phyloP scores from a whole-genome alignment of 2,888 invertebrate species.

The Nomada lathburiana region DNA sequence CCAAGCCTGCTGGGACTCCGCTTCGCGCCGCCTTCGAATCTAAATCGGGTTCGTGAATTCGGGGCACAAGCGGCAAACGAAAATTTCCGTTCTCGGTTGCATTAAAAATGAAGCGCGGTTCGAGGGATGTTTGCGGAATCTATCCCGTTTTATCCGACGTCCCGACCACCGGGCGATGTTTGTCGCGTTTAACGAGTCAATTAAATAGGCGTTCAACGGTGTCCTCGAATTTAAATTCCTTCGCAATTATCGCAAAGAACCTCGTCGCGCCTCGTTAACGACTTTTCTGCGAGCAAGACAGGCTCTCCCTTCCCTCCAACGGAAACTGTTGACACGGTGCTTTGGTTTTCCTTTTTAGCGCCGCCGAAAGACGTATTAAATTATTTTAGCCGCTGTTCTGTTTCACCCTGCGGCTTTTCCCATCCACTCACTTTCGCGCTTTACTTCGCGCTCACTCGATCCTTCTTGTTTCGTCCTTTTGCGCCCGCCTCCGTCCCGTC shows the following conservation, averaged over 20 bases:
- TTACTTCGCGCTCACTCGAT: conserved; percentile 57
- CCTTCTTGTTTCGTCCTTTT: conserved; percentile 56
- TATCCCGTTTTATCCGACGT: too few species aligned
- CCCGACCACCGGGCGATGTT: neutral
- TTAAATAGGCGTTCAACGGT: neutral
- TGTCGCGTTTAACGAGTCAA: conserved; percentile 19
- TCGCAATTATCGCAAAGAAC: neutral
- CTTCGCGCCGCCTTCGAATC: too few species aligned
- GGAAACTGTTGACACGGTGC: neutral
- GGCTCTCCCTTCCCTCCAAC: neutral
- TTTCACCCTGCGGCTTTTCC: conserved; percentile 40
- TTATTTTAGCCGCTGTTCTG: conserved; percentile 41
- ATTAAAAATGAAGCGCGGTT: too few species aligned
- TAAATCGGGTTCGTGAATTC: too few species aligned
- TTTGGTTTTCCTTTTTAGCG: conserved; percentile 33
- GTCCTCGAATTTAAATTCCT: conserved; percentile 19
- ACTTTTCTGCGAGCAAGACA: neutral
- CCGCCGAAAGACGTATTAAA: conserved; percentile 45
- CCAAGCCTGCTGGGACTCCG: too few species aligned
- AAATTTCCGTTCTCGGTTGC: too few species aligned
- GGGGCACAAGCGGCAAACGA: too few species aligned
- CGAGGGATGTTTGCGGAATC: too few species aligned
- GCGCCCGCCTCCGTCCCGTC: conserved; percentile 30
- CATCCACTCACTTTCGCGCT: conserved; percentile 43
- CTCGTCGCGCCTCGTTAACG: neutral